These are phyloP conservation scores for Cryptoprocta ferox DNA, from an alignment of 2,797 vertebrate genomes.

Conservation along the genomic window DNA sequence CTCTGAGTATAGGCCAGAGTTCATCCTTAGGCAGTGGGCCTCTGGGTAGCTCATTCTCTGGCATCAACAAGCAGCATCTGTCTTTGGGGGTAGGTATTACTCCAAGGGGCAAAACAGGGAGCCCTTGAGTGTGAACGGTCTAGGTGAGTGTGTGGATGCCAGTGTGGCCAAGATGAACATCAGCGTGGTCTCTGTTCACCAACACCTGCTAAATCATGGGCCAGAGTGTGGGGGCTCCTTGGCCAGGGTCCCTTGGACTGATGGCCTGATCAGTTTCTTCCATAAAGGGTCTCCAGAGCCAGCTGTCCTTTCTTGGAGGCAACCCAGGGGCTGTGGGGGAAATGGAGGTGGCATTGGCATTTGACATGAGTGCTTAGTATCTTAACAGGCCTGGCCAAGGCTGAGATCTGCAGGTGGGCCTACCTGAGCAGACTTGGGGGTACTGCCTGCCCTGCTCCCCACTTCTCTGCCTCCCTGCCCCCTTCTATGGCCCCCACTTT, in stretches of 20 bases:
- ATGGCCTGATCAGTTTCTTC: background rate
- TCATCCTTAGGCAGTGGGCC: background rate
- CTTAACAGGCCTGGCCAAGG: background rate
- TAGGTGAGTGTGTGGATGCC: background rate
- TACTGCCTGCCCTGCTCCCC: background rate
- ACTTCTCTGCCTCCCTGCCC: background rate
- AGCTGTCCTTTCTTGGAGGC: background rate
- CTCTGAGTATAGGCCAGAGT: background rate
- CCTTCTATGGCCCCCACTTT: background rate
- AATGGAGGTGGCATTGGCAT: background rate
- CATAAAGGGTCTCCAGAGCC: background rate
- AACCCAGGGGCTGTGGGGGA: background rate
- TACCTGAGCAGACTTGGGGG: background rate
- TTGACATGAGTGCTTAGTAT: background rate
- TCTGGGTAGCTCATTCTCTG: background rate
- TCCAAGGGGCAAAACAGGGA: background rate
- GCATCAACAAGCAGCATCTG: background rate
- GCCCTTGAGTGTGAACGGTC: background rate
- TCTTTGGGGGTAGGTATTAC: background rate
- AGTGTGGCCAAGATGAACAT: background rate
- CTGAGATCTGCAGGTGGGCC: background rate
- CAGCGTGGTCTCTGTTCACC: background rate
- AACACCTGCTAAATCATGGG: fast-evolving
- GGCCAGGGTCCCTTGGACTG: background rate
- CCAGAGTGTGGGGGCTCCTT: background rate